These are phyloP conservation scores for Tetramorium bicarinatum DNA, from an alignment of 2,888 invertebrate species.

Conservation along the genomic window DNA sequence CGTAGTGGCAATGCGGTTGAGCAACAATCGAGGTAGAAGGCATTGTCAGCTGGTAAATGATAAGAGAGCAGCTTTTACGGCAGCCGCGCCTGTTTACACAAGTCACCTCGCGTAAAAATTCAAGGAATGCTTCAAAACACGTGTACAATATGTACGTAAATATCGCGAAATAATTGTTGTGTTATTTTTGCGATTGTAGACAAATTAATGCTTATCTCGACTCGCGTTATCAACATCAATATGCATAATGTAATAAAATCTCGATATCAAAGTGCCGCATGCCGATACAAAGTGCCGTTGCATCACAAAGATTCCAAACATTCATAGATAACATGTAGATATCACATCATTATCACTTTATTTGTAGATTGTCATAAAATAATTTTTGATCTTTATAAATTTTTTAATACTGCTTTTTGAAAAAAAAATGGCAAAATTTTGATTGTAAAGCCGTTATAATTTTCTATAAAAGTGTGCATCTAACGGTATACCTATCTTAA, in stretches of 20 bases:
- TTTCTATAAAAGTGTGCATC: neutral
- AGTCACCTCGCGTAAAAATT: constrained; percentile 2
- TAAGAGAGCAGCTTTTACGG: constrained; percentile 54
- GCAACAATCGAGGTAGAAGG: constrained; percentile 66
- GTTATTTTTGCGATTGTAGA: neutral
- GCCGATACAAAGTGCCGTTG: neutral
- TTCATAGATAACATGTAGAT: neutral
- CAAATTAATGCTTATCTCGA: constrained; percentile 6
- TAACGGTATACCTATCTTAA: neutral
- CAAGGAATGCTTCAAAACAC: neutral
- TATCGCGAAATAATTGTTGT: neutral
- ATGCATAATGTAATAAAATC: neutral
- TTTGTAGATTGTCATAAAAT: neutral
- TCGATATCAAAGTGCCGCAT: neutral
- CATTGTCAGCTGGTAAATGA: constrained; percentile 59
- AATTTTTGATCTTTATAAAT: neutral
- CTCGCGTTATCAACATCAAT: constrained; percentile 6
- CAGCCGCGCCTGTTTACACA: constrained; percentile 25
- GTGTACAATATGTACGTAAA: neutral
- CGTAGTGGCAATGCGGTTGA: constrained; percentile 61
- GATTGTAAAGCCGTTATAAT: neutral
- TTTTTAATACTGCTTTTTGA: neutral
- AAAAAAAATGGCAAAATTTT: neutral
- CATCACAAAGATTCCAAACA: neutral
- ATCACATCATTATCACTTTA: neutral